Percentiles rank a stretch among this genome's conserved stretches.
Conservation (phyloP, 2,113 vertebrate species). For the Nothocercus julius region DNA sequence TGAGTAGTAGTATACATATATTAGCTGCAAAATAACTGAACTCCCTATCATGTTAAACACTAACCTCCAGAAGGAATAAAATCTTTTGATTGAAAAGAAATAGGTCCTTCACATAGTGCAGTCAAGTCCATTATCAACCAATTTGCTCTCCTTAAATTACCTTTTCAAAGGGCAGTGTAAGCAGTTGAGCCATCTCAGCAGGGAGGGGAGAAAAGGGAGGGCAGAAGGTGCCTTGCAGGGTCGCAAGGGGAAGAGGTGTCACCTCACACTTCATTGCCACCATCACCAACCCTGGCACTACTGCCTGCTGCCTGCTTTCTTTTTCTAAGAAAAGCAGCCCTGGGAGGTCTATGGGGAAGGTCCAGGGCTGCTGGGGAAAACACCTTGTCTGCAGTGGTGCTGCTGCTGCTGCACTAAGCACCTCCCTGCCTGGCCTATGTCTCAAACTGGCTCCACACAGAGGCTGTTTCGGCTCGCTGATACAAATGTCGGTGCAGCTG, state of each 20-base stretch:
- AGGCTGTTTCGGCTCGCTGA: background rate
- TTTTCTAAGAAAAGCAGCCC: background rate
- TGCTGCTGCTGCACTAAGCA: background rate
- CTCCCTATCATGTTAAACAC: background rate
- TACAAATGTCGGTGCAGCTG: rapidly evolving
- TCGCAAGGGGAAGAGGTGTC: background rate
- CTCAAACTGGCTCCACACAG: background rate
- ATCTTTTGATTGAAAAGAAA: slow-evolving; percentile 1
- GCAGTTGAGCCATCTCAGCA: background rate
- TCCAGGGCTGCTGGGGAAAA: background rate
- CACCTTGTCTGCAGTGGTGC: background rate
- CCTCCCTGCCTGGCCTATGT: background rate
- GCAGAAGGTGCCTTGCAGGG: rapidly evolving
- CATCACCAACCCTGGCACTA: rapidly evolving
- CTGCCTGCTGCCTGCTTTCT: background rate
- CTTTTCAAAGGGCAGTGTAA: background rate
- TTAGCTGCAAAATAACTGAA: background rate
- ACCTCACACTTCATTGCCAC: background rate
- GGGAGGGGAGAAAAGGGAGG: background rate
- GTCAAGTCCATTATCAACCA: background rate
- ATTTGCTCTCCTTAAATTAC: background rate
- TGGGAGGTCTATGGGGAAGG: background rate
- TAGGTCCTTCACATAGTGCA: background rate
- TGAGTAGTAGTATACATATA: background rate
- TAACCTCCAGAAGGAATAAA: background rate